Evolutionary conservation across 2,797 vertebrate species (phyloP).

Genomic region (Ambastaia sidthimunki): DNA sequence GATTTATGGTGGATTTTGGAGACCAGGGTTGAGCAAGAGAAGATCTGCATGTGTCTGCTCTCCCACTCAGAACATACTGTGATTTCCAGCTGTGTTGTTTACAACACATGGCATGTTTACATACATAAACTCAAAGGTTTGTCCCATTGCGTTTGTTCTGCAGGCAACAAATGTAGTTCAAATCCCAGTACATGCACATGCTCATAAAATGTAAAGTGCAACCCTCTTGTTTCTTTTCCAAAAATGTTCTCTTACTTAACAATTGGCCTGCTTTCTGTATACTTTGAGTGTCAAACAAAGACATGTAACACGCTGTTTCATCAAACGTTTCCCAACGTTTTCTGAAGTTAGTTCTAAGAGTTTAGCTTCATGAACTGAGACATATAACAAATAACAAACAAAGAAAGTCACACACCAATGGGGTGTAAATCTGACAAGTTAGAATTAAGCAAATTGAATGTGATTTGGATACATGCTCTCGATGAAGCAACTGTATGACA

Average conservation of each 20-base stretch:
- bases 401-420: neutral
- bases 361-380: neutral
- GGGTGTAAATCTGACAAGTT: conserved; percentile 4
- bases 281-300: too few species aligned
- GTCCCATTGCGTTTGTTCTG: neutral
- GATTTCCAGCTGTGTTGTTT: conserved; percentile 5
- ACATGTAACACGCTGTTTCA: too few species aligned
- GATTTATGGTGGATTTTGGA: conserved; percentile 51
- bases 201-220: neutral
- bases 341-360: neutral
- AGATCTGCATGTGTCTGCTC: conserved; percentile 38
- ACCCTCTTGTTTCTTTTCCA: too few species aligned
- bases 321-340: neutral
- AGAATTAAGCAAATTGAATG: conserved; percentile 17
- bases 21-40: conserved; percentile 16
- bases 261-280: too few species aligned
- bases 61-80: conserved; percentile 3
- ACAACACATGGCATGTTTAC: neutral
- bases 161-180: neutral
- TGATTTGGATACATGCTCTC: conserved; percentile 30
- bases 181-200: neutral
- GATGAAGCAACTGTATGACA: conserved; percentile 26
- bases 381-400: neutral
- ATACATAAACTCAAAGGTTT: neutral
- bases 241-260: too few species aligned